These are phyloP conservation scores for Blomia tropicalis DNA, from an alignment of 2,888 invertebrate species.

Conservation along the genomic window DNA sequence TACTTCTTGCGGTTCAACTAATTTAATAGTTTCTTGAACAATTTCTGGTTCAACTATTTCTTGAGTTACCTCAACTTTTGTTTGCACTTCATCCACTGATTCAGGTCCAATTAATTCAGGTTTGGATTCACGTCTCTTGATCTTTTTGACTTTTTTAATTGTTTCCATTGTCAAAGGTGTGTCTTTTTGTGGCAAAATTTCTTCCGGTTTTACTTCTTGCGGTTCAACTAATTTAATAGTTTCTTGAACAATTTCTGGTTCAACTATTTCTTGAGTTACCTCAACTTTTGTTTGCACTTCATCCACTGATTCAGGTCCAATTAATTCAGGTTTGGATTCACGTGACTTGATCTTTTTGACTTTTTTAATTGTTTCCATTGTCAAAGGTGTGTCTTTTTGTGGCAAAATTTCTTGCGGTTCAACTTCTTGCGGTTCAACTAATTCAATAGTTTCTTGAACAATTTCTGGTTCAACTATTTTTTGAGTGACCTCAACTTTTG, in stretches of 20 bases:
- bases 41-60: neutral
- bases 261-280: neutral
- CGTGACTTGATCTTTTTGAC: neutral
- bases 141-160: too few relatives aligned
- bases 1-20: neutral
- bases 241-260: neutral
- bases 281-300: conserved; percentile 2
- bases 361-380: conserved; percentile 21
- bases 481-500: too few relatives aligned
- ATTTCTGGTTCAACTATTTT: too few relatives aligned
- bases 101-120: too few relatives aligned
- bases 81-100: too few relatives aligned
- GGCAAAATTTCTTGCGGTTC: neutral
- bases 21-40: conserved; percentile 6
- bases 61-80: neutral
- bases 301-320: conserved; percentile 8
- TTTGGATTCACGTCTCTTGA: neutral
- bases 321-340: conserved; percentile 14
- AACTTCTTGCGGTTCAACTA: neutral
- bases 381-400: neutral
- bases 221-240: neutral
- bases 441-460: too few relatives aligned
- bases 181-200: too few relatives aligned
- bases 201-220: neutral
- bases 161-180: neutral